Evolutionary conservation across 2,888 invertebrate species (phyloP).

Genomic region (Thecophora atra): DNA sequence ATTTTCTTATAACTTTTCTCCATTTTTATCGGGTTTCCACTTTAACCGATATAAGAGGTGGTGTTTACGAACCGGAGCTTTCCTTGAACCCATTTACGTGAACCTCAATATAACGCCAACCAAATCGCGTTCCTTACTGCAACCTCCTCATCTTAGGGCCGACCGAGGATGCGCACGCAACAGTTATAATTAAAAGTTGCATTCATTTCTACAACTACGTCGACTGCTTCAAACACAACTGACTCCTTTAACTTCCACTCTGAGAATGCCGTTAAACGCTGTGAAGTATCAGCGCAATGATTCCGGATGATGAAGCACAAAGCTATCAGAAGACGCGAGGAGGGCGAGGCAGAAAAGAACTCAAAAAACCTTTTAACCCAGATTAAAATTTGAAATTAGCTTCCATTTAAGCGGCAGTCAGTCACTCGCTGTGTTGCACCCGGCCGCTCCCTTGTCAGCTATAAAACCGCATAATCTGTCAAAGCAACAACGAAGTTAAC

Average conservation of each 20-base stretch:
- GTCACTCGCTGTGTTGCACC: neutral
- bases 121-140: neutral
- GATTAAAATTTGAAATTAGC: conserved; percentile 59
- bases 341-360: neutral
- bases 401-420: conserved; percentile 52
- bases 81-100: no score
- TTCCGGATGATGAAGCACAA: neutral
- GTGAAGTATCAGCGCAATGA: conserved; percentile 24
- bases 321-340: neutral
- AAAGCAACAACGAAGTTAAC: neutral
- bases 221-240: neutral
- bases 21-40: neutral
- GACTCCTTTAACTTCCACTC: no score
- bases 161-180: neutral
- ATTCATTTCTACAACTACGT: neutral
- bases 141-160: neutral
- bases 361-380: conserved; percentile 55
- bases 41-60: neutral
- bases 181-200: conserved; percentile 9
- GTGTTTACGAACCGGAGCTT: no score
- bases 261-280: neutral
- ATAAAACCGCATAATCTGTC: neutral
- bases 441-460: neutral
- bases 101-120: no score
- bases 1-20: neutral